These are phyloP conservation scores for Leucoraja erinaceus DNA, from an alignment of 2,113 vertebrate species.

Conservation along the genomic window DNA sequence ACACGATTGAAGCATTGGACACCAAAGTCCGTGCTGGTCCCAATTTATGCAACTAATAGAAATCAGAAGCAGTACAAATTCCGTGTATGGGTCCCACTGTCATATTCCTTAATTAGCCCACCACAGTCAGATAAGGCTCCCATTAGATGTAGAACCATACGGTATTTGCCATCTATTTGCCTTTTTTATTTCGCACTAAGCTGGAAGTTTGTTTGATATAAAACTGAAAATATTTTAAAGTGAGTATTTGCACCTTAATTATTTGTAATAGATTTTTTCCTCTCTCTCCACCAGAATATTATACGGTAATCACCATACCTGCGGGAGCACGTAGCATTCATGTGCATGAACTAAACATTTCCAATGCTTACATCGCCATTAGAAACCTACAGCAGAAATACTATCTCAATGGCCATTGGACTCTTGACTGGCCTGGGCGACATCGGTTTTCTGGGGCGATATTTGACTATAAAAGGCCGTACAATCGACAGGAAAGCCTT, in stretches of 20 bases:
- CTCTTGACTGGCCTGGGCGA: conserved; percentile 73
- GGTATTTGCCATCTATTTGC: not conserved
- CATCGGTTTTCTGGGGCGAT: conserved; percentile 68
- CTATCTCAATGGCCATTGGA: conserved; percentile 77
- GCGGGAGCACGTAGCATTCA: conserved; percentile 68
- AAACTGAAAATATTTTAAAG: not conserved
- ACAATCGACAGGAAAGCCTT: conserved; percentile 70
- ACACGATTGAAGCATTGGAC: not conserved
- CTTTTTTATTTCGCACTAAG: not conserved
- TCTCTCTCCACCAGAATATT: conserved; percentile 62
- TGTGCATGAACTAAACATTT: conserved; percentile 66
- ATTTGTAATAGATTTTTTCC: not conserved
- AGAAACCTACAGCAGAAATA: conserved; percentile 62
- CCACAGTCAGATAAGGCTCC: not conserved
- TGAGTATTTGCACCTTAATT: not conserved
- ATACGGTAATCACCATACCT: conserved; percentile 67
- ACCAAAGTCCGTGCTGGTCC: not conserved
- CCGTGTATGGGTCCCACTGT: not conserved
- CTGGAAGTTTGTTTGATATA: not conserved
- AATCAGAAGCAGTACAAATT: not conserved
- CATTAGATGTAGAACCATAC: not conserved
- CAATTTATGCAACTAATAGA: not conserved
- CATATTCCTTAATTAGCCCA: not conserved
- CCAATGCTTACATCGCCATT: conserved; percentile 73
- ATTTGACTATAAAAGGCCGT: conserved; percentile 73